Conservation (phyloP, 2,797 vertebrate species). For the Rhynchonycteris naso region DNA sequence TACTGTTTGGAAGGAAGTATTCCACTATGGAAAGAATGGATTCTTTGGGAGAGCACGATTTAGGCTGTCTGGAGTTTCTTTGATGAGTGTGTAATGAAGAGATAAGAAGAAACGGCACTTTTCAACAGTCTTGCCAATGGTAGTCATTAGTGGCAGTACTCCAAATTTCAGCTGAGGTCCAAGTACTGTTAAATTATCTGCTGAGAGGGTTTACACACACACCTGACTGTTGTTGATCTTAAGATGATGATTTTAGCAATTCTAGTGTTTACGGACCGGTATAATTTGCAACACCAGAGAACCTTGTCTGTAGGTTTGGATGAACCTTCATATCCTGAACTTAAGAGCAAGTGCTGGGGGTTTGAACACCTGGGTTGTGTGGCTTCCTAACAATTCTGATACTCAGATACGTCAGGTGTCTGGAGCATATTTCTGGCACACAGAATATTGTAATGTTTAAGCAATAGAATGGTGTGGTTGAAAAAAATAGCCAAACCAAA, state of each 20-base stretch:
- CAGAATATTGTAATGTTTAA: constrained; percentile 37
- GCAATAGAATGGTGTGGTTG: not conserved
- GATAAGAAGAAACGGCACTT: constrained; percentile 40
- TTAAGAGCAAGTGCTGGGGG: not conserved
- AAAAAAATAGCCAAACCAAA: constrained; percentile 46
- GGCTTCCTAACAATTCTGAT: constrained; percentile 19
- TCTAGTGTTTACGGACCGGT: not conserved
- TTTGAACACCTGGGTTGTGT: not conserved
- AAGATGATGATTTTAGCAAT: constrained; percentile 29
- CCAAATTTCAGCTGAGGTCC: constrained; percentile 2
- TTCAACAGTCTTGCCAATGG: not conserved
- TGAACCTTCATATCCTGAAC: constrained; percentile 22
- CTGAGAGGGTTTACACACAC: not conserved
- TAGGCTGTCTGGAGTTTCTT: constrained; percentile 40
- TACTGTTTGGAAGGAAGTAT: constrained; percentile 49
- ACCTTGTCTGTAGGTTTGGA: not conserved
- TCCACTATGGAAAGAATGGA: not conserved
- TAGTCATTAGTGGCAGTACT: not conserved
- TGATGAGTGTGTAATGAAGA: constrained; percentile 31
- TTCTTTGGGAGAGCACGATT: not conserved
- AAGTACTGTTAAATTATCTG: constrained; percentile 32
- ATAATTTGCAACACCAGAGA: constrained; percentile 1
- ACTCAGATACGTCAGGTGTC: not conserved
- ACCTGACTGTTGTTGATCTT: constrained; percentile 11
- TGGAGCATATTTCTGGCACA: not conserved